These are phyloP conservation scores for Papilio helenus DNA, from an alignment of 1,140 invertebrate species.

Conservation along the genomic window DNA sequence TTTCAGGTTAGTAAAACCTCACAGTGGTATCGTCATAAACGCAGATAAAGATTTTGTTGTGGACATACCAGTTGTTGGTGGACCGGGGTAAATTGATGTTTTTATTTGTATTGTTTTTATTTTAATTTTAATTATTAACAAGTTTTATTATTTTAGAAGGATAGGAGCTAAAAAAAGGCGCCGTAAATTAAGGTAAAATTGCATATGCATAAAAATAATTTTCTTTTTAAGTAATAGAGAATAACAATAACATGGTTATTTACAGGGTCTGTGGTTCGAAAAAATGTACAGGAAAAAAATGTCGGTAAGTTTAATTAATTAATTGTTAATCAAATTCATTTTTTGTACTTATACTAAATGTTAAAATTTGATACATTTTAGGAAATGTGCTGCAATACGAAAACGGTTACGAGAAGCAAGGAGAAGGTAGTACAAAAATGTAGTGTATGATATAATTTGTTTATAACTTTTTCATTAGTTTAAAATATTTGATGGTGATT, in stretches of 20 bases:
- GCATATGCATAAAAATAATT: background rate
- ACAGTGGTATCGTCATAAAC: constrained; percentile 74
- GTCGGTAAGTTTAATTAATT: constrained; percentile 55
- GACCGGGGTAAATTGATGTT: constrained; percentile 49
- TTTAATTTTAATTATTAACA: constrained; percentile 23
- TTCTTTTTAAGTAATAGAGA: background rate
- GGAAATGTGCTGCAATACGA: constrained; percentile 32
- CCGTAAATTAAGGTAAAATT: constrained; percentile 59
- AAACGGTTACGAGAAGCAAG: constrained; percentile 2
- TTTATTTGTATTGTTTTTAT: background rate
- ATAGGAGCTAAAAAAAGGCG: constrained; percentile 50
- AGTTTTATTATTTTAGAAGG: constrained; percentile 44
- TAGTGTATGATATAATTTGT: background rate
- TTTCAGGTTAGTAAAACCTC: constrained; percentile 72
- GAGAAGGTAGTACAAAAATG: background rate
- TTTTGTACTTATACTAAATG: constrained; percentile 39
- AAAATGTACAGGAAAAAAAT: constrained; percentile 61
- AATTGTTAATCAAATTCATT: constrained; percentile 21
- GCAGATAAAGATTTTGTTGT: constrained; percentile 64
- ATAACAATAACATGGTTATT: background rate
- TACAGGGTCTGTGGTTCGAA: constrained; percentile 60
- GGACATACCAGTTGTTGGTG: constrained; percentile 61
- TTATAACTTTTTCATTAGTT: background rate
- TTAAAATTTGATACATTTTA: constrained; percentile 3
- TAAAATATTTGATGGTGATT: constrained; percentile 60